Conservation (phyloP, 2,113 vertebrate genomes). For the Vulpes lagopus region DNA sequence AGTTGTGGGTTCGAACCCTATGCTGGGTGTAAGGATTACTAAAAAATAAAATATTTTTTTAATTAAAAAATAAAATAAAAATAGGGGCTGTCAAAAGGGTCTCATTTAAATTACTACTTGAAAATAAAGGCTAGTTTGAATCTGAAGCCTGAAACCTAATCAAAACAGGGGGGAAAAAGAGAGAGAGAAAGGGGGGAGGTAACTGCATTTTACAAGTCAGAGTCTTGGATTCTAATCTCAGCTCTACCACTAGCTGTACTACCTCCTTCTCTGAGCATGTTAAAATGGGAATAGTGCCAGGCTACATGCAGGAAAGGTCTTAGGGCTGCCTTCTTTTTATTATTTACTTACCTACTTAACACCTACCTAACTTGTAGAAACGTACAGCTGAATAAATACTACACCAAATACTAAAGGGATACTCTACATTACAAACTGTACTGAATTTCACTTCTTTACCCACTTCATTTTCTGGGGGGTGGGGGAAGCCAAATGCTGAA, state of each 20-base stretch:
- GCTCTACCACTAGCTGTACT: background rate
- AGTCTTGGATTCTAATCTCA: slow-evolving; percentile 26
- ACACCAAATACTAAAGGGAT: background rate
- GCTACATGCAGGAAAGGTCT: slow-evolving; percentile 40
- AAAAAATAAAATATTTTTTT: background rate
- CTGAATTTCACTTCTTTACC: slow-evolving; percentile 37
- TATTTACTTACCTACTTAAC: background rate
- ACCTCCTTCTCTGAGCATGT: no score
- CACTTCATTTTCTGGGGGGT: slow-evolving; percentile 35
- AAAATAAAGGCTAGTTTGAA: slow-evolving; percentile 38
- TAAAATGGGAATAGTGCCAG: background rate
- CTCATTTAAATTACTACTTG: slow-evolving; percentile 22
- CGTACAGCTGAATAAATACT: background rate
- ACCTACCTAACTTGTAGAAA: slow-evolving; percentile 46
- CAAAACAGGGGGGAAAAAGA: background rate
- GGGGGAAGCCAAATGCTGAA: background rate
- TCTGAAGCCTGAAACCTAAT: slow-evolving; percentile 6
- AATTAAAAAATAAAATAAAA: background rate
- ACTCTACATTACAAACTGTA: slow-evolving; percentile 45
- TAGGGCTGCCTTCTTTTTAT: background rate
- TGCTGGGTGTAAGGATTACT: background rate
- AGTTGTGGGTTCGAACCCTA: background rate
- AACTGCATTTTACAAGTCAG: background rate
- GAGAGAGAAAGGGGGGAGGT: background rate
- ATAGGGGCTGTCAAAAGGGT: background rate